Evolutionary conservation across 2,113 vertebrate species (phyloP).

Genomic region (Oriolus oriolus): DNA sequence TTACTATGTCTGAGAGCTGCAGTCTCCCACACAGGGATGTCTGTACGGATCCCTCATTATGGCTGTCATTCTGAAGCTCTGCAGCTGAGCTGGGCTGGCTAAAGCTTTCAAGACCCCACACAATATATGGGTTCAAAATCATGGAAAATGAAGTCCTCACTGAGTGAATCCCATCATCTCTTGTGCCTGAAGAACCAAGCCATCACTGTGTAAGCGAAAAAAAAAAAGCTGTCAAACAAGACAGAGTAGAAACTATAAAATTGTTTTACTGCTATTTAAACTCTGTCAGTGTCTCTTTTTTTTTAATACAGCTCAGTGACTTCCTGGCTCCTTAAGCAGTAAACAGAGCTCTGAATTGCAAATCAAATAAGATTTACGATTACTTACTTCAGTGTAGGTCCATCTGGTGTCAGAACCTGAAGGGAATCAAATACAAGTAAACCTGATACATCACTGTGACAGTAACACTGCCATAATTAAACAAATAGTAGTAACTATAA

Average conservation of each 20-base stretch:
- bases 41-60: not conserved
- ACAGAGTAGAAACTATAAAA: not conserved
- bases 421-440: not conserved
- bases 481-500: not conserved
- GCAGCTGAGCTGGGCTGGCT: not conserved
- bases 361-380: not conserved
- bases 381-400: not conserved
- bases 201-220: not conserved
- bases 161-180: not conserved
- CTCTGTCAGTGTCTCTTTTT: not conserved
- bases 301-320: not conserved
- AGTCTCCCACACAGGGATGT: not conserved
- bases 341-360: not conserved
- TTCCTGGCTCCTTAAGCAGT: not conserved
- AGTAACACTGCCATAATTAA: not conserved
- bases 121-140: not conserved
- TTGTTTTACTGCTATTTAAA: not conserved
- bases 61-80: not conserved
- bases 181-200: not conserved
- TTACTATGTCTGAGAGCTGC: not conserved
- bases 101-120: not conserved
- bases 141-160: not conserved
- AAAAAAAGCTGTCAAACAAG: not conserved
- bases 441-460: not conserved
- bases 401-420: not conserved